Conservation (phyloP, 2,888 invertebrate species). For the Nowickia ferox region DNA sequence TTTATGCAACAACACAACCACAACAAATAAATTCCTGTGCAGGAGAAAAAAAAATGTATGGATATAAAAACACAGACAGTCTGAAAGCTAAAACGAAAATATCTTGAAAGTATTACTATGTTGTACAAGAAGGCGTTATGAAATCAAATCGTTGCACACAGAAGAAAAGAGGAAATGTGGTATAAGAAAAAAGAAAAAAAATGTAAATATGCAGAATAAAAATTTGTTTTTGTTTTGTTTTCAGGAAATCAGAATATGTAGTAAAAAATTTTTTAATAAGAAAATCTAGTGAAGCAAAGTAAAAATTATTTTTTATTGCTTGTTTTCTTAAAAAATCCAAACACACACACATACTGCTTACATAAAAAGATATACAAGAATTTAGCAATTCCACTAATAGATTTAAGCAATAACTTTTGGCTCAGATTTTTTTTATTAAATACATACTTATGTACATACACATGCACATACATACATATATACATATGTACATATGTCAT, state of each 20-base stretch:
- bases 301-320: conserved; percentile 13
- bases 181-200: conserved; percentile 12
- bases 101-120: conserved; percentile 45
- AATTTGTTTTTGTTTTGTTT: conserved; percentile 19
- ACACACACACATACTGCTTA: not conserved
- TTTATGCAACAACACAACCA: conserved; percentile 65
- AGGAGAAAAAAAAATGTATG: conserved; percentile 8
- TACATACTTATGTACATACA: too few relatives aligned
- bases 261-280: conserved; percentile 40
- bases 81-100: conserved; percentile 1
- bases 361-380: conserved; percentile 27
- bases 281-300: conserved; percentile 31
- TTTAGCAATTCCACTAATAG: conserved; percentile 19
- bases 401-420: not conserved
- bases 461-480: not conserved
- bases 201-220: conserved; percentile 22
- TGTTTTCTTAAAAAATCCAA: conserved; percentile 31
- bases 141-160: conserved; percentile 40
- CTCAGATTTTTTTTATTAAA: not conserved
- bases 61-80: conserved; percentile 25
- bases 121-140: conserved; percentile 45
- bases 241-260: conserved; percentile 60
- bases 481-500: not conserved
- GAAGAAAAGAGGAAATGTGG: conserved; percentile 40
- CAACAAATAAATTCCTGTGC: conserved; percentile 38